Conservation (phyloP, 1,140 invertebrate species). For the Neodiprion virginianus region DNA sequence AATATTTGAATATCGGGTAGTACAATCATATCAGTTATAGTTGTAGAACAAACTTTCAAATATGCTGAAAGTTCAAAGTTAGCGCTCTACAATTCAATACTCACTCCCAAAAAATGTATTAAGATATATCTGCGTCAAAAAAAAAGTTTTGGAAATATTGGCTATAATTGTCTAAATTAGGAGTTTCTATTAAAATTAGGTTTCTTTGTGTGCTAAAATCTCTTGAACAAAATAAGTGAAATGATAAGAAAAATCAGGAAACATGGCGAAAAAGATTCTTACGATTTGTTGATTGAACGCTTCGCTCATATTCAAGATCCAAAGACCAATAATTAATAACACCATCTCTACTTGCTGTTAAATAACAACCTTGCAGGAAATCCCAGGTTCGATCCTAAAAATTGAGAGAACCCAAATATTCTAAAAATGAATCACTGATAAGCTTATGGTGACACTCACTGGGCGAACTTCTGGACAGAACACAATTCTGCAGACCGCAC, state of each 20-base stretch:
- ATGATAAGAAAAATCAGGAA: background rate
- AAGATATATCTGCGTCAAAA: background rate
- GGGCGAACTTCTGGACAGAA: constrained; percentile 66
- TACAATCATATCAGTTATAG: constrained; percentile 70
- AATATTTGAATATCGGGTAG: constrained; percentile 75
- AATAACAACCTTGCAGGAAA: constrained; percentile 67
- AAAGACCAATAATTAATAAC: constrained; percentile 74
- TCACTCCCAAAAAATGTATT: constrained; percentile 17
- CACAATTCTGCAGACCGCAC: constrained; percentile 66
- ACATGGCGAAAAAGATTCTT: constrained; percentile 39
- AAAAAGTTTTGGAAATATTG: too few species aligned
- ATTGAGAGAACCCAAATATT: constrained; percentile 3
- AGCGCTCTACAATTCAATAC: constrained; percentile 6
- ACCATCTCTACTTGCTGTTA: constrained; percentile 74
- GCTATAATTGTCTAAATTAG: too few species aligned
- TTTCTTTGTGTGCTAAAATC: too few species aligned
- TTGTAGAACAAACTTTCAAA: constrained; percentile 65
- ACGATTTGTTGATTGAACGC: constrained; percentile 67
- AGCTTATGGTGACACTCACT: constrained; percentile 40
- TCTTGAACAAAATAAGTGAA: background rate
- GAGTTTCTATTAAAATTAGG: too few species aligned
- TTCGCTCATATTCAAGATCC: constrained; percentile 67
- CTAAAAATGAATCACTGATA: background rate
- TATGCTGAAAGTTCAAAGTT: constrained; percentile 46
- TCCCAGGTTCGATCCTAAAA: constrained; percentile 59